Evolutionary conservation across 2,888 invertebrate species (phyloP).

Genomic region (Acleris laterana): DNA sequence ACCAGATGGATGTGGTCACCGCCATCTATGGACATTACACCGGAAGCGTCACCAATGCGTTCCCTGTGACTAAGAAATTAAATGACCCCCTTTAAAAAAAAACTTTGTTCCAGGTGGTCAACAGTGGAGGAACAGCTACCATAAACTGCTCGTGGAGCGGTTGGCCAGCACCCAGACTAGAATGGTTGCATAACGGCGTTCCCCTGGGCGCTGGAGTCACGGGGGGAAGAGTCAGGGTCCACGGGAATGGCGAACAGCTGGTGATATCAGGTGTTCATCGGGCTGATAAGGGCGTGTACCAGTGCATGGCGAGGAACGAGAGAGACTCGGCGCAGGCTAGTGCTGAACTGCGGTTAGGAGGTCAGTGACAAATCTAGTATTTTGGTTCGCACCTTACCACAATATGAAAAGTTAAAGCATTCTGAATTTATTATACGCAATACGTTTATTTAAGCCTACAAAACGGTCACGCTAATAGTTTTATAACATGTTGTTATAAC

Average conservation of each 20-base stretch:
- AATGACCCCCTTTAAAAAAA: neutral
- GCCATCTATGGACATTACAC: no score
- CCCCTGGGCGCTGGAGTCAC: slow-evolving; percentile 81
- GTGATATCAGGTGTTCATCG: slow-evolving; percentile 85
- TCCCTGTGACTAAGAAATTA: no score
- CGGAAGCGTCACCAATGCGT: no score
- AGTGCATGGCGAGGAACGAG: slow-evolving; percentile 92
- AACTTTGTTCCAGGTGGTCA: slow-evolving; percentile 85
- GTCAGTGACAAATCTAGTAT: slow-evolving; percentile 71
- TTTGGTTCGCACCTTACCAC: no score
- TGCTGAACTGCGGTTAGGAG: slow-evolving; percentile 91
- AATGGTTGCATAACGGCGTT: slow-evolving; percentile 90
- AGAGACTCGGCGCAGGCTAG: slow-evolving; percentile 92
- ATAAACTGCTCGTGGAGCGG: slow-evolving; percentile 95
- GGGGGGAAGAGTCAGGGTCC: slow-evolving; percentile 67
- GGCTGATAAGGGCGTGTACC: slow-evolving; percentile 94
- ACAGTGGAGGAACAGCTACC: slow-evolving; percentile 92
- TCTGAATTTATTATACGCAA: no score
- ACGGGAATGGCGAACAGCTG: slow-evolving; percentile 67
- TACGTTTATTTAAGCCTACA: no score
- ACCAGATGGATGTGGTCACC: neutral
- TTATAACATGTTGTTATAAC: no score
- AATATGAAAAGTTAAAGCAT: no score
- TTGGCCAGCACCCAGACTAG: slow-evolving; percentile 87
- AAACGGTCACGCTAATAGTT: no score